Evolutionary conservation across 1,140 invertebrate genomes (phyloP).

Genomic region (Theocolax elegans): DNA sequence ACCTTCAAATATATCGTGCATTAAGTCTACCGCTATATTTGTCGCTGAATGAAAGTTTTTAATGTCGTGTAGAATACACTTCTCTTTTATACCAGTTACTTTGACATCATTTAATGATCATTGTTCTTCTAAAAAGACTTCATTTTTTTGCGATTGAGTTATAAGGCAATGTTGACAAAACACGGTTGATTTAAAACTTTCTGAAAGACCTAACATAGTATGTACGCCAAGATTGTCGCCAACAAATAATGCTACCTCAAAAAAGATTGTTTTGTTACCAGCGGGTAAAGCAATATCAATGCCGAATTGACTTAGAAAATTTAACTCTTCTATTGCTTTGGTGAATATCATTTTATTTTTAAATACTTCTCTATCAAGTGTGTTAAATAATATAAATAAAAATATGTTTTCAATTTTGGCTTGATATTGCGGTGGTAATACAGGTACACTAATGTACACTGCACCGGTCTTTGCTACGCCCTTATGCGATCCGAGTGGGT

Average conservation of each 20-base stretch:
- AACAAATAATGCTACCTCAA: not conserved
- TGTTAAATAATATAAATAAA: too few species aligned
- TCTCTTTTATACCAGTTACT: too few species aligned
- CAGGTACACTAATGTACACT: too few species aligned
- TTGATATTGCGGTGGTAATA: not conserved
- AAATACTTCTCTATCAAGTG: constrained; percentile 11
- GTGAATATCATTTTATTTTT: not conserved
- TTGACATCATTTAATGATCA: too few species aligned
- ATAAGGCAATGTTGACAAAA: constrained; percentile 13
- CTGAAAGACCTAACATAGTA: not conserved
- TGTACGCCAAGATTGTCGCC: constrained; percentile 2
- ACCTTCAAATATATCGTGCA: too few species aligned
- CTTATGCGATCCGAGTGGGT: constrained; percentile 11
- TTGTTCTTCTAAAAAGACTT: not conserved
- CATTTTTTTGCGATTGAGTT: not conserved
- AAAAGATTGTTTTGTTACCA: not conserved
- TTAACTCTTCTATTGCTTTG: not conserved
- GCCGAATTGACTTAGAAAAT: too few species aligned
- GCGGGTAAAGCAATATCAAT: not conserved
- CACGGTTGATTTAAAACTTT: not conserved
- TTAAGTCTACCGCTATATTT: too few species aligned
- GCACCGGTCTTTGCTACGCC: constrained; percentile 3
- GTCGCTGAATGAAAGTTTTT: too few species aligned
- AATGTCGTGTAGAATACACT: too few species aligned
- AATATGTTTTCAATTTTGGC: too few species aligned